Conservation (phyloP, 2,888 invertebrate genomes). For the Orchestes rusci region DNA sequence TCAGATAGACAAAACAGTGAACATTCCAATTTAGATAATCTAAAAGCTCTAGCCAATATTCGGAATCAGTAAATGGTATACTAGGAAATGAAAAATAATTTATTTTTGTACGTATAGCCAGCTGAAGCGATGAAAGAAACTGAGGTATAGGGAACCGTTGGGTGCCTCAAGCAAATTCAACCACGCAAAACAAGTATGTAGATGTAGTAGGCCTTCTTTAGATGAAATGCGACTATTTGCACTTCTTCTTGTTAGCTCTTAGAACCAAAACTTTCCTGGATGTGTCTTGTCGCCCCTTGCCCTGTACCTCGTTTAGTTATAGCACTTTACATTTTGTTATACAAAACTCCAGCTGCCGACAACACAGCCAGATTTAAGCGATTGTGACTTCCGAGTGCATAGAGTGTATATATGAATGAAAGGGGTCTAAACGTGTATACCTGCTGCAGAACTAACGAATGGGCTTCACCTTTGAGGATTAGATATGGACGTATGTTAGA, state of each 20-base stretch:
- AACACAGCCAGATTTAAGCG: conserved; percentile 39
- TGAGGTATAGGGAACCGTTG: conserved; percentile 58
- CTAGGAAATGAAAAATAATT: too few species aligned
- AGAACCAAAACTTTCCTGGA: conserved; percentile 38
- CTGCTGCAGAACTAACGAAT: too few species aligned
- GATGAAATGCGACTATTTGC: conserved; percentile 41
- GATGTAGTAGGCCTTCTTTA: conserved; percentile 45
- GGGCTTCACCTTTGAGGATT: too few species aligned
- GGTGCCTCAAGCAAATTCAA: conserved; percentile 52
- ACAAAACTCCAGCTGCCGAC: conserved; percentile 29
- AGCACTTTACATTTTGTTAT: conserved; percentile 19
- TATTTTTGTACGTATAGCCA: conserved; percentile 52
- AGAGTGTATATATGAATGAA: conserved; percentile 15
- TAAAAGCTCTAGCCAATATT: too few species aligned
- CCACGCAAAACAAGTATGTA: conserved; percentile 57
- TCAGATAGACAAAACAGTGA: too few species aligned
- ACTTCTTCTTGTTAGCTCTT: conserved; percentile 38
- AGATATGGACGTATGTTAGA: conserved; percentile 22
- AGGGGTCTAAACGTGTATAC: conserved; percentile 13
- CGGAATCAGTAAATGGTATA: too few species aligned
- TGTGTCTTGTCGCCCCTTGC: conserved; percentile 36
- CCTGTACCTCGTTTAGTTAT: conserved; percentile 35
- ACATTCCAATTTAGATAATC: too few species aligned
- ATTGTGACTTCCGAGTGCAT: conserved; percentile 9
- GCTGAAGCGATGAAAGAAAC: conserved; percentile 69